Evolutionary conservation across 2,113 vertebrate species (phyloP), one percentile per base, ranked within the genome.

Genomic region (Chaetodon trifascialis): DNA sequence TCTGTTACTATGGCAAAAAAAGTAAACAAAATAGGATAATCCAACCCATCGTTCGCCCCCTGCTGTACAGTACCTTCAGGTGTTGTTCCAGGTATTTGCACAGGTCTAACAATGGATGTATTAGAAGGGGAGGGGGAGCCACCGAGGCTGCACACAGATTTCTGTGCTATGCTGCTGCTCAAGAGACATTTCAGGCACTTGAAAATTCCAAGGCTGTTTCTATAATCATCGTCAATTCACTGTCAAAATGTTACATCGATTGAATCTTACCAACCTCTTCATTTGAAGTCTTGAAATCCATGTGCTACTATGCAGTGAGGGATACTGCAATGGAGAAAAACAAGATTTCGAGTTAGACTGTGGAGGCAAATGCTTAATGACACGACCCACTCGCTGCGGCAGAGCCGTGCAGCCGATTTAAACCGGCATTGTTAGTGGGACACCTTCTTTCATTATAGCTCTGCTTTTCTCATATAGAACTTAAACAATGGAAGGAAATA

Each of bases 221-320:
- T 76, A 59, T 83, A 86, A 86, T 87, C 52, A 72, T 8, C 16
- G 14, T 68, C 76, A 76, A 79, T 85, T 44, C 34, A 44, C 49
- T 49, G 67, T 75, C 76, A 82, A 66, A 30, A 46, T 55, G 54
- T 64, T 66, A 10, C 66, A 90, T 79, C 76, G 85, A 93, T 91
- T 83, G 52, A 89, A 92, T 86, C 71, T 69, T 40, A 95, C 93
- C 59, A 86, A 94, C 95, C 94, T 95, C 94, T 95, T 95, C 94
- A 95, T 95, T 95, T 94, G 94, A 93, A 89, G 94, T 95, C 94
- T 95, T 95, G 95, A 95, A 95, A 95, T 95, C 95, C 95, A 95
- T 95, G 95, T 95, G 95, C 94, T 93, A 95, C 91, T 88, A 89
- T 88, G 90, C 95, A 92, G 93, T 90, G 89, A 92, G 90, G 87